Evolutionary conservation across 2,113 vertebrate genomes (phyloP).

Genomic region (Phylloscopus whistleri): DNA sequence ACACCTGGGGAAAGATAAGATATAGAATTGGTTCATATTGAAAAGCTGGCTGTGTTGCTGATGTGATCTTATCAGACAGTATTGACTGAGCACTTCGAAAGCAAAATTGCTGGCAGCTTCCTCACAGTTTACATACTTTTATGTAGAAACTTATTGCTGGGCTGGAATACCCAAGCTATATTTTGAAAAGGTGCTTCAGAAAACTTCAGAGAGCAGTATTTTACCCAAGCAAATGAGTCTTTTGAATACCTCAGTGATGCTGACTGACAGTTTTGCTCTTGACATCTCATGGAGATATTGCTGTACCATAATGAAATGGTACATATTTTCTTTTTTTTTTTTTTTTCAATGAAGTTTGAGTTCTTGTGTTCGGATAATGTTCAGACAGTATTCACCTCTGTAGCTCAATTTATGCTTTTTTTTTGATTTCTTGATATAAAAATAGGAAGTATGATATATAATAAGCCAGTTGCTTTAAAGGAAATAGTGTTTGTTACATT

Average conservation of each 20-base stretch:
- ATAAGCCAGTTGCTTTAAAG: background rate
- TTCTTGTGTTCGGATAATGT: background rate
- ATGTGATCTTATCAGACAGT: constrained; percentile 63
- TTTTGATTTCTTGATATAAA: background rate
- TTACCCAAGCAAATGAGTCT: background rate
- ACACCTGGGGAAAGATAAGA: constrained; percentile 40
- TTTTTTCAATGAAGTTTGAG: background rate
- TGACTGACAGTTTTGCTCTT: background rate
- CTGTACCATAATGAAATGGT: background rate
- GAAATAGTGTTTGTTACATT: background rate
- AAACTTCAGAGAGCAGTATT: background rate
- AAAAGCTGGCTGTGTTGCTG: constrained; percentile 21
- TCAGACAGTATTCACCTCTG: constrained; percentile 24
- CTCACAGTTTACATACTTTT: background rate
- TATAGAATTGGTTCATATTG: constrained; percentile 39
- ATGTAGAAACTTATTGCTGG: background rate
- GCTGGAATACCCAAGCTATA: background rate
- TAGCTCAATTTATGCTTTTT: background rate
- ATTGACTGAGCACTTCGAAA: constrained; percentile 58
- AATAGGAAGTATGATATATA: background rate
- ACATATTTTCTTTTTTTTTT: background rate
- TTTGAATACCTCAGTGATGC: background rate
- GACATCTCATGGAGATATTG: background rate
- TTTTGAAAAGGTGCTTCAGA: background rate
- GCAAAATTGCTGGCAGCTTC: background rate